phyloP scores from a whole-genome alignment of 1,140 invertebrate species.

The Pseudoatta argentina region DNA sequence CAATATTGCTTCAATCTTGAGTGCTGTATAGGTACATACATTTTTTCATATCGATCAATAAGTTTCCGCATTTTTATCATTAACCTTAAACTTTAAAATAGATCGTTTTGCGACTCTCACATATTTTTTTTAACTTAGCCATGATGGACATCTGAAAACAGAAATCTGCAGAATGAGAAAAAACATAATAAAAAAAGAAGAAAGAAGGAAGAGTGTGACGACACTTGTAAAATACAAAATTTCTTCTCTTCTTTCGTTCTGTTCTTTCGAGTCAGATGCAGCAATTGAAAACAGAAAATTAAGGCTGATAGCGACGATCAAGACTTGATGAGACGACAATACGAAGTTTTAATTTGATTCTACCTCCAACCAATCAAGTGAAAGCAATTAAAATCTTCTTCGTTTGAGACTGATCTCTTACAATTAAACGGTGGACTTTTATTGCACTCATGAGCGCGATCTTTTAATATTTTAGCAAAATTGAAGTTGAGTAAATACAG shows the following conservation, averaged over 20 bases:
- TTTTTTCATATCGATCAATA: not conserved
- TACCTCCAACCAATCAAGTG: not conserved
- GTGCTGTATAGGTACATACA: no score
- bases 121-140: not conserved
- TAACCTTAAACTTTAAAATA: not conserved
- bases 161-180: not conserved
- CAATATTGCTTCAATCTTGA: no score
- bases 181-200: not conserved
- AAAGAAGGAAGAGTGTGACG: not conserved
- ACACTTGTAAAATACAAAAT: constrained; percentile 26
- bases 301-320: not conserved
- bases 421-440: not conserved
- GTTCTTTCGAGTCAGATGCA: not conserved
- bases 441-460: not conserved
- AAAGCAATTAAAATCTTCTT: not conserved
- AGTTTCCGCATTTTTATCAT: not conserved
- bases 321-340: not conserved
- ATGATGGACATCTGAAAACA: not conserved
- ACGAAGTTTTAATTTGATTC: constrained; percentile 27
- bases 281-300: constrained; percentile 3
- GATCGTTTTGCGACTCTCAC: not conserved
- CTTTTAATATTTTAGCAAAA: not conserved
- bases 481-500: not conserved
- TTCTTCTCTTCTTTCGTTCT: not conserved
- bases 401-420: not conserved